Evolutionary conservation across 2,888 invertebrate species (phyloP).

Genomic region (Cartodere bifasciata): DNA sequence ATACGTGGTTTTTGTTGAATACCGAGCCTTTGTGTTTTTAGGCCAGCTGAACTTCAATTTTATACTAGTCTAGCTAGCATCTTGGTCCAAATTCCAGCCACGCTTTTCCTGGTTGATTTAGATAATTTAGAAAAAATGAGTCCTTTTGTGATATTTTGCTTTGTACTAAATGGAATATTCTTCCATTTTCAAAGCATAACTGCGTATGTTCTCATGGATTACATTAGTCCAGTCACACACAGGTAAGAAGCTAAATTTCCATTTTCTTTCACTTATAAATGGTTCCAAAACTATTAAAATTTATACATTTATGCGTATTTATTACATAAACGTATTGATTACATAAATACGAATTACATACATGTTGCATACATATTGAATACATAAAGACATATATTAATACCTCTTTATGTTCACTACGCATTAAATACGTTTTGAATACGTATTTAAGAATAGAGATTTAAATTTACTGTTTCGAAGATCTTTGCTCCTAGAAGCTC

Average conservation of each 20-base stretch:
- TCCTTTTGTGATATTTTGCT: constrained; percentile 40
- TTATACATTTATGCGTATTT: too few species aligned
- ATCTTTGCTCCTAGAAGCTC: too few species aligned
- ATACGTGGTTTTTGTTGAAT: neutral
- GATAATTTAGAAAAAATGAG: constrained; percentile 38
- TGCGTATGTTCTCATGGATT: constrained; percentile 67
- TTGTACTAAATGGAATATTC: constrained; percentile 58
- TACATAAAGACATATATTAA: too few species aligned
- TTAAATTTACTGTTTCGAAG: too few species aligned
- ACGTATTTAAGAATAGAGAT: too few species aligned
- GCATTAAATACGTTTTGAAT: too few species aligned
- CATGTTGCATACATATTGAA: too few species aligned
- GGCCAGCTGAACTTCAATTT: constrained; percentile 67
- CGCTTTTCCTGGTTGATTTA: constrained; percentile 52
- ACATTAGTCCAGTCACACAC: constrained; percentile 68
- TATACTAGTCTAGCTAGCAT: constrained; percentile 64
- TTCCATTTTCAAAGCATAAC: constrained; percentile 73
- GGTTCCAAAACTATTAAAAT: constrained; percentile 1
- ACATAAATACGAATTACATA: too few species aligned
- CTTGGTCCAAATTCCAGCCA: constrained; percentile 58
- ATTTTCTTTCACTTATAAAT: constrained; percentile 7
- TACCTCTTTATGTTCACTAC: too few species aligned
- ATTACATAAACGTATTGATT: too few species aligned
- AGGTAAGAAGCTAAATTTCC: constrained; percentile 37
- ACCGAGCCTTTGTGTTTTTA: constrained; percentile 27